Evolutionary conservation across 92 coral and sea anemone species (phyloP), one percentile per base, ranked within the genome.

Genomic region (Zoanthus sansibaricus): DNA sequence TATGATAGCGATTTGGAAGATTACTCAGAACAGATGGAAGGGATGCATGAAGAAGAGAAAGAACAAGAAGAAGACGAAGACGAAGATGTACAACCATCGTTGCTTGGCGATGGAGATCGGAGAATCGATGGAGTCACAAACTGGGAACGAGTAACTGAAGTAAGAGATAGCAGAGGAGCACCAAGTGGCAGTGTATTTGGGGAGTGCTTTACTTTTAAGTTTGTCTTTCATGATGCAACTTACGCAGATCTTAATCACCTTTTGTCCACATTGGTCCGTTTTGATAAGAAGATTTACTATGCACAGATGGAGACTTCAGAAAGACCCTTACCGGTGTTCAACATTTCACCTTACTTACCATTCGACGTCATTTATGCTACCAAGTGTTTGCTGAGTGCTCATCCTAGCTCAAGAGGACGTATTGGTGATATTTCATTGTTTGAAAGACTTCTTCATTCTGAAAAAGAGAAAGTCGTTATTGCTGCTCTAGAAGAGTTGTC

Each of bases 361-460:
- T 84, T 89, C 54, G 91, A 88, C 30, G 93, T 95, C 87, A 89
- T 83, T 37, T 97, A 97, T 61, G 94, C 96, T 33, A 87, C 91
- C 17, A 92, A 95, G 25, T 93, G 98, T 80, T 90, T 97, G 78
- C 62, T 93, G 47, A 83, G 88, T 37, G 88, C 91, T 55, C 94
- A 92, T 68, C 99, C 99, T 9, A 71, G 87, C 18, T 83, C 93
- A 59, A 91, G 86, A 66, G 96, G 97, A 62, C 92, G 98, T 42
- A 79, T 95, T 49, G 48, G 89, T 21, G 52, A 76, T 17, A 87
- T 88, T 7, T 54, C 54, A 6, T 47, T 71, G 47, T 97, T 95
- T 84, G 33, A 76, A 79, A 18, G 37, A 6, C 87, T 96, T 21
- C 91, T 92, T 16, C 16, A 77, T 31, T 67, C 80, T 59, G 88